Conservation (phyloP, 1,140 invertebrate genomes). For the Hyphantria cunea region DNA sequence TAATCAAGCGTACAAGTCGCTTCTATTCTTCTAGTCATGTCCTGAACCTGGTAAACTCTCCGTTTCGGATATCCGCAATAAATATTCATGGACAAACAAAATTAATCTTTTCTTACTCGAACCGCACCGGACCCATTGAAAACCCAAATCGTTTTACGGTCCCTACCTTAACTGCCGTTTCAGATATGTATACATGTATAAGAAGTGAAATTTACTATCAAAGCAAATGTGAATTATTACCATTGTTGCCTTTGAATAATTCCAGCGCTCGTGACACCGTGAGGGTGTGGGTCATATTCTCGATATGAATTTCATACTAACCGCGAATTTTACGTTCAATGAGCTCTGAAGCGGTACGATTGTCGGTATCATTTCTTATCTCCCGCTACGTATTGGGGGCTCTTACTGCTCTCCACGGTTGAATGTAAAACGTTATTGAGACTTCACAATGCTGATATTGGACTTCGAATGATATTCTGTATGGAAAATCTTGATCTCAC, state of each 20-base stretch:
- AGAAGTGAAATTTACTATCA: slow-evolving; percentile 5
- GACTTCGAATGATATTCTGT: slow-evolving; percentile 40
- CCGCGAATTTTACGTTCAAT: slow-evolving; percentile 42
- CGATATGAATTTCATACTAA: slow-evolving; percentile 44
- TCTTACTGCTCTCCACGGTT: slow-evolving; percentile 40
- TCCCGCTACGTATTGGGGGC: slow-evolving; percentile 42
- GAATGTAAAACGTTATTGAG: slow-evolving; percentile 49
- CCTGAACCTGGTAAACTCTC: slow-evolving; percentile 10
- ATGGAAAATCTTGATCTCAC: slow-evolving; percentile 32
- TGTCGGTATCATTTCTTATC: slow-evolving; percentile 52
- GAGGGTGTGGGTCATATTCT: slow-evolving; percentile 18
- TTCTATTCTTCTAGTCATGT: slow-evolving; percentile 5
- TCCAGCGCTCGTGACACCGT: slow-evolving; percentile 13
- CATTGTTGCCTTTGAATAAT: slow-evolving; percentile 27
- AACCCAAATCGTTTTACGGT: slow-evolving; percentile 28
- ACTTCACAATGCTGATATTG: slow-evolving; percentile 42
- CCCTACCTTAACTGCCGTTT: slow-evolving; percentile 9
- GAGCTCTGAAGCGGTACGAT: slow-evolving; percentile 36
- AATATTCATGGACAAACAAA: slow-evolving; percentile 30
- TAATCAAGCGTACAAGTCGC: slow-evolving; percentile 6
- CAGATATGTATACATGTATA: background rate
- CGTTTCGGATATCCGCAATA: slow-evolving; percentile 16
- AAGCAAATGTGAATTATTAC: slow-evolving; percentile 16
- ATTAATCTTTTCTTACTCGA: slow-evolving; percentile 28
- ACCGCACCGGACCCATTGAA: slow-evolving; percentile 16